These are phyloP conservation scores for Corydoras sp. DNA, from an alignment of 2,113 vertebrate genomes.

Conservation along the genomic window DNA sequence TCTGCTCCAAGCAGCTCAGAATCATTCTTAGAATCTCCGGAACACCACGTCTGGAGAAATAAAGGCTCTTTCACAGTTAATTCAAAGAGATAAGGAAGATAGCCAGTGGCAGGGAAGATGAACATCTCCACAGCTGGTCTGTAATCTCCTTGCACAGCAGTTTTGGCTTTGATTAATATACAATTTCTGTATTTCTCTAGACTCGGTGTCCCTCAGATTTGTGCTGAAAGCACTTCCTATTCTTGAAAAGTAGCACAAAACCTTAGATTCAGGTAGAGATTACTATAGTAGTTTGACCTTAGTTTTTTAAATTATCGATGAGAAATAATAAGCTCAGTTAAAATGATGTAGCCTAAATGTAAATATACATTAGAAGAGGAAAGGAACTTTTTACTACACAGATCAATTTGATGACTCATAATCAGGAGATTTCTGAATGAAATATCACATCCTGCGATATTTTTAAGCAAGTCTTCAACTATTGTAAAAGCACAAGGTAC, in stretches of 20 bases:
- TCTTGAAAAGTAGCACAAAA: constrained; percentile 79
- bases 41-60: constrained; percentile 58
- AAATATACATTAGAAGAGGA: constrained; percentile 66
- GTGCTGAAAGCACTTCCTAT: constrained; percentile 68
- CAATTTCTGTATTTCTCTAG: constrained; percentile 39
- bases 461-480: constrained; percentile 77
- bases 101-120: constrained; percentile 23
- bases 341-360: constrained; percentile 58
- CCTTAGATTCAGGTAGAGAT: constrained; percentile 82
- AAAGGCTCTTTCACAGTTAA: constrained; percentile 38
- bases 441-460: constrained; percentile 52
- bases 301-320: constrained; percentile 71
- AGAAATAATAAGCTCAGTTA: constrained; percentile 66
- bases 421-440: constrained; percentile 61
- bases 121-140: constrained; percentile 36
- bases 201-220: constrained; percentile 45
- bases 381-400: constrained; percentile 75
- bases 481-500: constrained; percentile 81
- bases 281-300: constrained; percentile 77
- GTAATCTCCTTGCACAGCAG: constrained; percentile 52
- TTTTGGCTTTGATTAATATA: constrained; percentile 38
- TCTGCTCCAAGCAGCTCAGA: constrained; percentile 67
- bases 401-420: constrained; percentile 67
- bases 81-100: constrained; percentile 35
- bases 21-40: constrained; percentile 57